Evolutionary conservation across 1,140 invertebrate genomes (phyloP).

Genomic region (Protaetia brevitarsis): DNA sequence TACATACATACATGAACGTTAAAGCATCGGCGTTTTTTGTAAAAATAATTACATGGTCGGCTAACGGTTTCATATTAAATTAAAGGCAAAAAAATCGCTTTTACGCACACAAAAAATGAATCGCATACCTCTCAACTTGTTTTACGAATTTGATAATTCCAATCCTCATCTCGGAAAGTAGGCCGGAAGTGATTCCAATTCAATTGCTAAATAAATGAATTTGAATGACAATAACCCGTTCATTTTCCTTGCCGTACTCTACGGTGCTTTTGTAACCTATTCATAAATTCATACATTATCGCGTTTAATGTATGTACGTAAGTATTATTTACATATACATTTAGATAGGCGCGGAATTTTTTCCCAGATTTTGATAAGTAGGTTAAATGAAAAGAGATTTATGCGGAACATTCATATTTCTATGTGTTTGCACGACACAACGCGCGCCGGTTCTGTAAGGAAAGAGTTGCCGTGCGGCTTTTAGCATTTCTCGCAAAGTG

Average conservation of each 20-base stretch:
- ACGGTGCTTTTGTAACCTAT: too few species aligned
- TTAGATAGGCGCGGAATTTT: too few species aligned
- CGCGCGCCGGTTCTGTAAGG: not conserved
- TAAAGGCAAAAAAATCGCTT: not conserved
- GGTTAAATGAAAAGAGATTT: not conserved
- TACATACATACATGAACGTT: too few species aligned
- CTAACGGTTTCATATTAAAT: conserved; percentile 6
- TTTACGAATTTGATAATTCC: conserved; percentile 16
- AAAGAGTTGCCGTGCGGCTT: not conserved
- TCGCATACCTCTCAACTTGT: not conserved
- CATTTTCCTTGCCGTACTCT: too few species aligned
- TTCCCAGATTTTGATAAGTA: not conserved
- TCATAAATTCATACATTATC: too few species aligned
- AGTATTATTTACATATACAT: too few species aligned
- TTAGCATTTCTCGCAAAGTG: not conserved
- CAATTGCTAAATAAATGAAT: too few species aligned
- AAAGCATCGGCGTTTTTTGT: not conserved
- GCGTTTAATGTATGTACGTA: too few species aligned
- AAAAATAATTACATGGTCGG: not conserved
- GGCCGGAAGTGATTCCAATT: too few species aligned
- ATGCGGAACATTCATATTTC: not conserved
- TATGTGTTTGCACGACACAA: not conserved
- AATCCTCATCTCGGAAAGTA: too few species aligned
- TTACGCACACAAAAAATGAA: not conserved
- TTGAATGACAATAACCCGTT: too few species aligned